Base-by-base conservation (phyloP, 92 coral and sea anemone species). In the Diadumene lineata region DNA sequence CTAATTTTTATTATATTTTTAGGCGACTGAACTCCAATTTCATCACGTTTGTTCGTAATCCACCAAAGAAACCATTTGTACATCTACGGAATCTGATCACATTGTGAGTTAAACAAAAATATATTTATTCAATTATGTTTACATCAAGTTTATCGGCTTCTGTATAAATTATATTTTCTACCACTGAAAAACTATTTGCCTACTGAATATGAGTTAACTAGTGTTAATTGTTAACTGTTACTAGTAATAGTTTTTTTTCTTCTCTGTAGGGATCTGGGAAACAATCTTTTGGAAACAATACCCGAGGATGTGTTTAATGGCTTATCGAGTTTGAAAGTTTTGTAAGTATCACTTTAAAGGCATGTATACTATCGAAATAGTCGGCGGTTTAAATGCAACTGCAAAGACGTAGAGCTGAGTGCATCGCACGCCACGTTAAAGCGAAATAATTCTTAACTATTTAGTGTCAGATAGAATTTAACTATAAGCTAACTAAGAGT, bases 251-350 rank as follows among this genome's bases (percentile, higher is more conserved):
- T 15, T 53, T 53, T 4, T 15, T 15, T 53, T 53, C 2, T 9
- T 53, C 60, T 9, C 25, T 58, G 11, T n/a, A 76, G 81, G 10
- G 81, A 76, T 38, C 43, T 76, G 22, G 61, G 72, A 38, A 16
- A 61, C 43, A 76, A 76, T 76, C 63, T 64, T 1, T 23, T 76
- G 26, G 26, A 24, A 18, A 24, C 34, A 10, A 9, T 62, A 1
- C n/a, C 17, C n/a, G 38, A 65, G 25, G 81, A 48, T 28, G 34
- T 56, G 0, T 76, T 76, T 63, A 23, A 7, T 51, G 81, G 81
- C 1, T 24, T 76, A 1, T 10, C 73, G 26, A 43, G 50, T 46
- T 25, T 76, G 1, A 17, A 43, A 24, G 81, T 76, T 9, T 50
- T 76, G 81, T 76, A 65, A 76, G 81, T 77, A 31, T 17, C 6